Percentiles rank a stretch among this genome's conserved stretches.
phyloP scores from a whole-genome alignment of 30 jellyfish, hydroid and myxozoan genomes.

The Rhopilema esculentum region DNA sequence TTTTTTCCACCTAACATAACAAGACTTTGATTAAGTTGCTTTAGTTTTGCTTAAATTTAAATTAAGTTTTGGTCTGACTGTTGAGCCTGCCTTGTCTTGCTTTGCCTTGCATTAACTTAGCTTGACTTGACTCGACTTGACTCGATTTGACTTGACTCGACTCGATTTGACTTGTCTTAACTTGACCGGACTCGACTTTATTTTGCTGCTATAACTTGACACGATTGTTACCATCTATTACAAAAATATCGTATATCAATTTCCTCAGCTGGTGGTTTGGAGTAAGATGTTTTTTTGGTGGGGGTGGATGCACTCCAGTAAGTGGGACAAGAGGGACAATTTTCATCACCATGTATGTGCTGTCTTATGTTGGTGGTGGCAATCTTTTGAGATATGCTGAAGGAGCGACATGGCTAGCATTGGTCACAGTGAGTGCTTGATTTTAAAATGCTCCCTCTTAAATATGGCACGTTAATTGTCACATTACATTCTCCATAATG shows the following conservation, averaged over 20 bases:
- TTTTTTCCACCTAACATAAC: no score
- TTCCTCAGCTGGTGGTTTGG: conserved; percentile 57
- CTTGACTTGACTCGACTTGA: neutral
- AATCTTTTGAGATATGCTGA: conserved; percentile 52
- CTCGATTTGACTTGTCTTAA: no score
- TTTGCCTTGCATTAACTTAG: neutral
- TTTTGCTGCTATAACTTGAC: no score
- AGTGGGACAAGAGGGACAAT: conserved; percentile 49
- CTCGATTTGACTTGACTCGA: neutral
- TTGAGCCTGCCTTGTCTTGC: neutral
- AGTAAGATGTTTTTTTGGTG: conserved; percentile 52
- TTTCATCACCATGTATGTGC: conserved; percentile 35
- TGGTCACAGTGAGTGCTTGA: conserved; percentile 47
- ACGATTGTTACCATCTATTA: no score
- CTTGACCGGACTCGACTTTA: no score
- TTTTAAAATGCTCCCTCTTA: neutral
- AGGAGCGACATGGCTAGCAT: conserved; percentile 63
- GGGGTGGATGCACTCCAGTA: conserved; percentile 34
- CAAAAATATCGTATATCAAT: no score
- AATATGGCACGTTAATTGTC: neutral
- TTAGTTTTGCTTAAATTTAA: no score
- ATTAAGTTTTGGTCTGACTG: no score
- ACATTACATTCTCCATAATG: no score
- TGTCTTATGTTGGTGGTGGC: conserved; percentile 49
- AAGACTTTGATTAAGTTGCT: no score